Base-by-base conservation (phyloP, 2,797 vertebrate species). In the Ibycter americanus region DNA sequence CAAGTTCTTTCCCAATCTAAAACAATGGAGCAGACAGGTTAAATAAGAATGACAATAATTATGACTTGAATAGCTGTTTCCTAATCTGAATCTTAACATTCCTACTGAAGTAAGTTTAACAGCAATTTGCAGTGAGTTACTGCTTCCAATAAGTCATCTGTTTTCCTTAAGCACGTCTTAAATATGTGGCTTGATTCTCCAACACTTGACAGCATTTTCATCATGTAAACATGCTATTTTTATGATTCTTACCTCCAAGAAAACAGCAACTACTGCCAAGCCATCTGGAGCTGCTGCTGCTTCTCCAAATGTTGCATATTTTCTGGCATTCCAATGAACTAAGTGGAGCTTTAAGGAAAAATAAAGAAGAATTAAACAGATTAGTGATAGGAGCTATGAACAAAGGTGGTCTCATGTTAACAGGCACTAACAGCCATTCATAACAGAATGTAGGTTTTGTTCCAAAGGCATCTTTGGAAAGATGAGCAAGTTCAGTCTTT, bases 311-410 rank as follows among this genome's bases (percentile, higher is more conserved):
- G 98, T 98, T 87, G 98, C 97, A 95, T 99, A 99, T 92, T 99
- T 99, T 87, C 97, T 98, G 65, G 99, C 99, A 42, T 99, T 99
- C 99, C 99, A 99, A 83, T 99, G 99, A 83, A 99, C 99, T 91
- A 99, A 98, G 97, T 99, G 99, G 81, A 99, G 99, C 99, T 99
- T 77, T 5, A 94, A 84, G 68, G 56, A 62, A 74, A 89, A 96
- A 72, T 12, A 67, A 91, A 54, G 38, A 71, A 51, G 36, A 90
- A 85, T 42, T 83, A 71, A 76, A 67, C 22, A 66, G 32, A 59
- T 62, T 26, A 80, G 27, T 9, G 16, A 70, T n/a, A 54, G 40
- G 58, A 79, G 52, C 54, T 25, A 23, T 52, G 20, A 63, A 31
- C 3, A 2, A 47, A 27, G n/a, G 52, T 62, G 72, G 29, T 73